Conservation (phyloP, 35 echinoderm and acorn worm species). For the Heliocidaris tuberculata region DNA sequence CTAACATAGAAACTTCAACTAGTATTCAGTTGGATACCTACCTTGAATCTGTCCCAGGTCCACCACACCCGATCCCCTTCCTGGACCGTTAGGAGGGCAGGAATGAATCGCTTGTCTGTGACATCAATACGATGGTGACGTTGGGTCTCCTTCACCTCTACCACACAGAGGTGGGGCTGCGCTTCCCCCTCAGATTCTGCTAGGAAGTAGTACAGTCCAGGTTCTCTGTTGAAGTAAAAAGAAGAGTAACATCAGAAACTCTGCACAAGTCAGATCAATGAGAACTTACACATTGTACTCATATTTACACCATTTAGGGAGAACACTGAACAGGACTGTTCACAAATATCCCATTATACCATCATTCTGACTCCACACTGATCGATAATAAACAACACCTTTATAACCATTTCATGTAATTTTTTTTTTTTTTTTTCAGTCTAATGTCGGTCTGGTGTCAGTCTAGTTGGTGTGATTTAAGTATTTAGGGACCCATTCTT, state of each 20-base stretch:
- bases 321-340: no score
- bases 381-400: no score
- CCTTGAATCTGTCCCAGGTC: slow-evolving; percentile 72
- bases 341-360: no score
- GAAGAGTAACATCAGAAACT: neutral
- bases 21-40: neutral
- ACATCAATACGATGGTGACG: slow-evolving; percentile 61
- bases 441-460: no score
- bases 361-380: no score
- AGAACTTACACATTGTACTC: no score
- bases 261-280: neutral
- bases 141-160: slow-evolving; percentile 65
- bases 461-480: no score
- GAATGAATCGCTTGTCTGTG: slow-evolving; percentile 65
- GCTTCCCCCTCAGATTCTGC: slow-evolving; percentile 47
- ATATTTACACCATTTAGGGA: no score
- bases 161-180: slow-evolving; percentile 57
- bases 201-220: slow-evolving; percentile 78
- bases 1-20: no score
- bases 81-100: slow-evolving; percentile 54
- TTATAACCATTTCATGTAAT: no score
- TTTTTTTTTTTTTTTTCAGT: no score
- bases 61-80: slow-evolving; percentile 78
- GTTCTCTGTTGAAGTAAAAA: slow-evolving; percentile 49
- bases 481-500: no score